Percentiles rank a stretch among this genome's conserved stretches.
phyloP scores from a whole-genome alignment of 92 coral and sea anemone species.

The Desmophyllum pertusum region DNA sequence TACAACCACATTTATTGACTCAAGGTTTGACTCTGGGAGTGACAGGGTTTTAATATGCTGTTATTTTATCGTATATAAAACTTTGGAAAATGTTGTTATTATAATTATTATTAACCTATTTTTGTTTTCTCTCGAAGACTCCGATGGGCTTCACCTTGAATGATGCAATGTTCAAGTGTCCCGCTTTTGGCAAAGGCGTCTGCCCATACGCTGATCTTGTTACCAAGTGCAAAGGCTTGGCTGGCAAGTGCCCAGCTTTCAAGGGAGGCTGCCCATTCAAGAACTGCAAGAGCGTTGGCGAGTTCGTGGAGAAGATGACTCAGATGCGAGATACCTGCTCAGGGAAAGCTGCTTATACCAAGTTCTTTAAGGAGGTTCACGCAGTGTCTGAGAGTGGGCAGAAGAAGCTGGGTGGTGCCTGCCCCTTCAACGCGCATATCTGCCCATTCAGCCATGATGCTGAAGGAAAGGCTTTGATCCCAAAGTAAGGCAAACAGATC shows the following conservation, averaged over 20 bases:
- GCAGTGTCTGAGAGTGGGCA: not conserved
- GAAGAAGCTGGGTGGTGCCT: conserved; percentile 4
- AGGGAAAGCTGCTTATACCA: not conserved
- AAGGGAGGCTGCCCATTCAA: conserved; percentile 6
- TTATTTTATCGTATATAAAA: too few relatives aligned
- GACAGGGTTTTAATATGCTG: too few relatives aligned
- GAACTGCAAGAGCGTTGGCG: not conserved
- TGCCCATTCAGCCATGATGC: conserved; percentile 11
- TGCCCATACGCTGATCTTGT: not conserved
- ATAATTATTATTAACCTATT: not conserved
- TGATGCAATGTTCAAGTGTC: not conserved
- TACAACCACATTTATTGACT: too few relatives aligned
- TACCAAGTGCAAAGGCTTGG: not conserved
- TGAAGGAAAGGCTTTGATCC: conserved; percentile 2
- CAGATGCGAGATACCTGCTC: not conserved
- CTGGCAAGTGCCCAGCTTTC: not conserved
- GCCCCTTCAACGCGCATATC: conserved; percentile 16
- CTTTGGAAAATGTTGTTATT: too few relatives aligned
- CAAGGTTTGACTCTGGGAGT: too few relatives aligned
- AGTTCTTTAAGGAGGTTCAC: not conserved
- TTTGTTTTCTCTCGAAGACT: not conserved
- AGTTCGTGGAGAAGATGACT: conserved; percentile 2
- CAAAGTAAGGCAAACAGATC: not conserved
- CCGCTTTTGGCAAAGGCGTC: conserved; percentile 10
- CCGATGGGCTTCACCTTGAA: not conserved